Evolutionary conservation across 2,888 invertebrate species (phyloP).

Genomic region (Hydriomena furcata): DNA sequence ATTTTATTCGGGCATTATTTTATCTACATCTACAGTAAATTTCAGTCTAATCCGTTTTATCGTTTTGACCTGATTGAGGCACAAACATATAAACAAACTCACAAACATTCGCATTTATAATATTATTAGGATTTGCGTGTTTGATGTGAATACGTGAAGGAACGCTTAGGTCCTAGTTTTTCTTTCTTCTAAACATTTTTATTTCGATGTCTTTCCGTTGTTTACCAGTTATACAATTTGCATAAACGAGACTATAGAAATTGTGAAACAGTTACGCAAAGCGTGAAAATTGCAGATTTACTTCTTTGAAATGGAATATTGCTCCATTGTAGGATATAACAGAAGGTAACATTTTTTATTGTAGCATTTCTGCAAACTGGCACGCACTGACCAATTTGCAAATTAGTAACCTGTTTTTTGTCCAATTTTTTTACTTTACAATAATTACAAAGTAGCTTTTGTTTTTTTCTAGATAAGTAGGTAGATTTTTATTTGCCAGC

Average conservation of each 20-base stretch:
- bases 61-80: too few relatives aligned
- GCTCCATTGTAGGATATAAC: slow-evolving; percentile 36
- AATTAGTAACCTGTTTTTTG: slow-evolving; percentile 55
- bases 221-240: slow-evolving; percentile 3
- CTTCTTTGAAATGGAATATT: slow-evolving; percentile 75
- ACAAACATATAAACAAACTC: too few relatives aligned
- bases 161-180: too few relatives aligned
- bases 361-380: slow-evolving; percentile 49
- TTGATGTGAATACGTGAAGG: too few relatives aligned
- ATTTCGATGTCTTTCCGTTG: neutral
- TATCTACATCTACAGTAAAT: too few relatives aligned
- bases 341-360: slow-evolving; percentile 36
- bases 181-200: neutral
- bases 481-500: slow-evolving; percentile 3
- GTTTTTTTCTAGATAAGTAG: slow-evolving; percentile 26
- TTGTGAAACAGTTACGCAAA: slow-evolving; percentile 61
- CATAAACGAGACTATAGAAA: slow-evolving; percentile 24
- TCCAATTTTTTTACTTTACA: slow-evolving; percentile 35
- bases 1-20: too few relatives aligned
- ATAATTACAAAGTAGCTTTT: slow-evolving; percentile 50
- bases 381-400: slow-evolving; percentile 53
- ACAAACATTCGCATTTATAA: too few relatives aligned
- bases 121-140: too few relatives aligned
- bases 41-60: too few relatives aligned
- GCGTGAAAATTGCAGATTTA: slow-evolving; percentile 36